Evolutionary conservation across 1,140 invertebrate genomes (phyloP), one percentile per base, ranked within the genome.

Genomic region (Brachionus plicatilis): DNA sequence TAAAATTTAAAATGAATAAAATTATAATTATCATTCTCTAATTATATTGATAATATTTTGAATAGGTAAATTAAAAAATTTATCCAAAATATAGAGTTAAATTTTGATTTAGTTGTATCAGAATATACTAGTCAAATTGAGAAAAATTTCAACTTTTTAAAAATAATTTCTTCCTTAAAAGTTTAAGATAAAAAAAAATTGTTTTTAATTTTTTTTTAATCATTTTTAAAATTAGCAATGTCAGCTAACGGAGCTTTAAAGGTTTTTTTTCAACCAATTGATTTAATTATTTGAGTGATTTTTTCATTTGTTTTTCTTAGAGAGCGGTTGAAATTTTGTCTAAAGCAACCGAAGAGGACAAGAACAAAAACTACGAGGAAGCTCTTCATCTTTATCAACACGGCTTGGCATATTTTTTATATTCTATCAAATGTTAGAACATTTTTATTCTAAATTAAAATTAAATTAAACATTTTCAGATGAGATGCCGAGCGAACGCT

Each of bases 321-420:
- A 99, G 98, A 93, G 97, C 96, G 60, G 98, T 99, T 89, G 97
- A 99, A 90, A 91, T 99, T 85, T 96, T 99, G 11, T 98, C 95
- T 37, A 96, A 95, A 91, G 97, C 97, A 11, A 99, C 97, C 20
- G 96, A 98, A 90, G 96, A 99, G 90, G 97, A 99, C 89, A 94
- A 95, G 87, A 96, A 95, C 85, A 97, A 98, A 90, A 99, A 99
- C 89, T 99, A 97, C 91, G 95, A 95, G 87, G 96, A 98, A 92
- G 97, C 97, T 2, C 90, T 98, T 76, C 92, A 93, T 86, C 91
- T 97, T 0, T 99, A 99, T 90, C 94, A 97, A 90, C 94, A 97
- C 91, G 95, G 94, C n/a, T 95, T 98, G n/a, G 96, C 99, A 90
- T 98, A 99, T 90, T 99, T 99, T 90, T 91, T 99, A 17, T 97